Evolutionary conservation across 2,888 invertebrate genomes (phyloP), one percentile per base, ranked within the genome.

Genomic region (Oligia latruncula): DNA sequence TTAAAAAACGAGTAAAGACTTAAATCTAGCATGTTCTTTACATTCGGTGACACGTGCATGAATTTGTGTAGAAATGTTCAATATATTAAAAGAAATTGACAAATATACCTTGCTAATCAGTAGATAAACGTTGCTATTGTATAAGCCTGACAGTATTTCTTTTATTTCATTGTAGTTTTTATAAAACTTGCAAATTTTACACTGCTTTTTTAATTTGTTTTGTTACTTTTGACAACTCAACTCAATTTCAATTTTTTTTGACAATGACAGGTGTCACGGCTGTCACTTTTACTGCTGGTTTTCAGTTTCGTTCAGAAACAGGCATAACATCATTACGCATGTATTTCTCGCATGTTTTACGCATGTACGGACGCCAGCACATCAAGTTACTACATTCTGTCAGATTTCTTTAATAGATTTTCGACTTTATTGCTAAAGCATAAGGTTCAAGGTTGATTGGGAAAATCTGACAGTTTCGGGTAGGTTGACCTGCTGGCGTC

Each of bases 151-250:
- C 70, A 40, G 8, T 40, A 15, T 70, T 70, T 20, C 1, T 52
- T 11, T 70, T 77, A 80, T 78, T 82, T 67, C 74, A 75, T 82
- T 62, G 60, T 73, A 68, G 71, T 62, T 55, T 73, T 1, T 23
- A 0, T 35, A 8, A 40, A 73, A 75, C 74, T 78, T 66, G 52
- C 17, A 55, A 73, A 73, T 86, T 85, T 84, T 67, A 35, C 3
- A 46, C 11, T n/a, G 23, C 17, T 70, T 60, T 72, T 64, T 11
- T 4, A 82, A 58, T 81, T 84, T 84, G 75, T 86, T 85, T 82
- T 84, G 81, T 20, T 66, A 68, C 17, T 66, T 71, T 81, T 84
- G 73, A 67, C 62, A 80, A 2, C 46, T 29, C 3, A 29, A 43
- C 46, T 29, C 3, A 29, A 43, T 29, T 55, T 20, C 3, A 40